These are phyloP conservation scores for Thermophis baileyi DNA, from an alignment of 2,113 vertebrate species.

Conservation along the genomic window DNA sequence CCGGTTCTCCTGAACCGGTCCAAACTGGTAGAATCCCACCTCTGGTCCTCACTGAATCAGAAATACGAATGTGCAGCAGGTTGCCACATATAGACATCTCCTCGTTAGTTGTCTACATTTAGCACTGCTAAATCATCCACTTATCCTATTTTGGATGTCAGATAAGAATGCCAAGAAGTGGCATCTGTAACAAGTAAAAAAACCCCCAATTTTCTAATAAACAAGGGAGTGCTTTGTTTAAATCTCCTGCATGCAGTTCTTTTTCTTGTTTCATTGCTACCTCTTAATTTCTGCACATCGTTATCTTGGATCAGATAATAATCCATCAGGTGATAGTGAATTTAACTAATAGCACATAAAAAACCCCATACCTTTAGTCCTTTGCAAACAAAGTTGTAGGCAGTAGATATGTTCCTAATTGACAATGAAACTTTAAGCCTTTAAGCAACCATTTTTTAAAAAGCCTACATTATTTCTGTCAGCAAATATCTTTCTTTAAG, in stretches of 20 bases:
- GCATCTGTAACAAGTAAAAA: no score
- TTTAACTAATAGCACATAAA: not conserved
- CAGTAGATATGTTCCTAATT: not conserved
- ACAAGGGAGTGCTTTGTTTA: not conserved
- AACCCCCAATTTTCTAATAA: not conserved
- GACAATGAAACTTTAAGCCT: not conserved
- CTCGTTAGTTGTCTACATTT: not conserved
- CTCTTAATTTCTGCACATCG: not conserved
- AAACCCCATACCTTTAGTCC: not conserved
- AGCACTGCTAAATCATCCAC: not conserved
- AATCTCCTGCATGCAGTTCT: not conserved
- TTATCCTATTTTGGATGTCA: not conserved
- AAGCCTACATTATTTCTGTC: not conserved
- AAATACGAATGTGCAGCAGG: not conserved
- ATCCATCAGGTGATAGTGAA: not conserved
- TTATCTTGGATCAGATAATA: not conserved
- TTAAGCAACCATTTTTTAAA: not conserved
- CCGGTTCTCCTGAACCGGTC: no score
- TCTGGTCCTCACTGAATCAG: not conserved
- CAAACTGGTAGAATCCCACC: no score
- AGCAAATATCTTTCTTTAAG: not conserved
- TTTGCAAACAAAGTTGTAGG: not conserved
- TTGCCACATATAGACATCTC: not conserved
- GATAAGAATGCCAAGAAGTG: not conserved
- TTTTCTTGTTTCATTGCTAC: not conserved